Percentiles rank a stretch among this genome's conserved stretches.
Conservation (phyloP, 1,140 invertebrate species). For the Neuroterus valhalla region DNA sequence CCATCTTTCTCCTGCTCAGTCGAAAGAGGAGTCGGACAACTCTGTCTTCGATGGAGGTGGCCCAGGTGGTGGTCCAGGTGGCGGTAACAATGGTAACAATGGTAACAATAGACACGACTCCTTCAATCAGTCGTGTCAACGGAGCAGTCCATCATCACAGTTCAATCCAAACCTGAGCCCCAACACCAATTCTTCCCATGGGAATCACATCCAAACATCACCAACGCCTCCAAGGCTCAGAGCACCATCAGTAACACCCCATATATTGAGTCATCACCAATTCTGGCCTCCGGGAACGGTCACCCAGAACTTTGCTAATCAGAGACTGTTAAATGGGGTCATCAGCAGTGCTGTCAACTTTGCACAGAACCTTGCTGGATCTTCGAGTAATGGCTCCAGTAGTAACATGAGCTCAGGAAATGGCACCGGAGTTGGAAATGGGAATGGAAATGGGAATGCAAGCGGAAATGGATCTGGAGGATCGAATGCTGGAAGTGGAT, state of each 20-base stretch:
- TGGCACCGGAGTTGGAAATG: conserved; percentile 61
- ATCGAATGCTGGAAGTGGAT: conserved; percentile 54
- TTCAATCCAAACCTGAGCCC: conserved; percentile 67
- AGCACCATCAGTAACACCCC: conserved; percentile 72
- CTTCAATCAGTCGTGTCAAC: conserved; percentile 62
- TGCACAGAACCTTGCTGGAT: conserved; percentile 65
- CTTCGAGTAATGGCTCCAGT: conserved; percentile 42
- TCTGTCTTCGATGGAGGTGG: conserved; percentile 77
- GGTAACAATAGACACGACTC: conserved; percentile 52
- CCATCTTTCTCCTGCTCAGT: conserved; percentile 67
- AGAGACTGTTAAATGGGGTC: conserved; percentile 72
- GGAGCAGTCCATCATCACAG: conserved; percentile 71
- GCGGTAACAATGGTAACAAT: conserved; percentile 49
- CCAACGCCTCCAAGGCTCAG: conserved; percentile 69
- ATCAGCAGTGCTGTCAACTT: conserved; percentile 73
- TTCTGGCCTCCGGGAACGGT: conserved; percentile 73
- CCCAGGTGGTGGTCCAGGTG: conserved; percentile 53
- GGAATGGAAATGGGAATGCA: conserved; percentile 56
- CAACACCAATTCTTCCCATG: conserved; percentile 66
- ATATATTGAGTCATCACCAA: conserved; percentile 72
- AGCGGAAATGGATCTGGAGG: conserved; percentile 47
- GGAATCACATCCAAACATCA: conserved; percentile 68
- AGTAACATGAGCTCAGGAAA: conserved; percentile 51
- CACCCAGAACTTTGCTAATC: conserved; percentile 76
- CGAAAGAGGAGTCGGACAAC: conserved; percentile 74